Evolutionary conservation across 2,888 invertebrate species (phyloP).

Genomic region (Mesorhabditis spiculigera): DNA sequence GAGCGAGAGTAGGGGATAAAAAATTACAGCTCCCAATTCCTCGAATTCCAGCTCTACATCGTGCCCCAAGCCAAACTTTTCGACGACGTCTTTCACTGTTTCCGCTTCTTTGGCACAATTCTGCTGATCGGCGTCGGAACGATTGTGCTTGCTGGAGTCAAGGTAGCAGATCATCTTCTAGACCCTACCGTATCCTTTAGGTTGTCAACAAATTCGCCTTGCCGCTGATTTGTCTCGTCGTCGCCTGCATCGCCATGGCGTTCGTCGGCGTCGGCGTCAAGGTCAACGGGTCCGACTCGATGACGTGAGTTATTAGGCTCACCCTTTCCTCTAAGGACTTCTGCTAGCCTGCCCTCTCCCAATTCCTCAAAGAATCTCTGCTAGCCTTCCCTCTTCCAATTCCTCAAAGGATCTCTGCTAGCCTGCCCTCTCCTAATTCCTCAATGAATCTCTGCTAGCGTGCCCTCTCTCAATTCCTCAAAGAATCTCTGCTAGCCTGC

Average conservation of each 20-base stretch:
- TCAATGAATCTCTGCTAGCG: no score
- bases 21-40: no score
- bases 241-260: slow-evolving; percentile 52
- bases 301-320: slow-evolving; percentile 71
- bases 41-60: slow-evolving; percentile 42
- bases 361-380: slow-evolving; percentile 1
- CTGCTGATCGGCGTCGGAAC: slow-evolving; percentile 61
- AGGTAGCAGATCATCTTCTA: slow-evolving; percentile 15
- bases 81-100: slow-evolving; percentile 63
- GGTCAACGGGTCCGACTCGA: slow-evolving; percentile 80
- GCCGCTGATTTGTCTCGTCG: slow-evolving; percentile 54
- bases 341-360: background rate
- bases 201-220: slow-evolving; percentile 64
- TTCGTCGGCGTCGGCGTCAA: slow-evolving; percentile 67
- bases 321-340: background rate
- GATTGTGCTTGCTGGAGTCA: slow-evolving; percentile 62
- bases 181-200: slow-evolving; percentile 45
- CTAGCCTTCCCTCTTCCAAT: no score
- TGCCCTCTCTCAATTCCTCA: background rate
- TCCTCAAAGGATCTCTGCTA: no score
- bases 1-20: no score
- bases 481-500: slow-evolving; percentile 7
- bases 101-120: slow-evolving; percentile 62
- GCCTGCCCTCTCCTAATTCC: background rate
- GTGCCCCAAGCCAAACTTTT: slow-evolving; percentile 59